phyloP scores from a whole-genome alignment of 2,888 invertebrate genomes.

The Andrena praecox region DNA sequence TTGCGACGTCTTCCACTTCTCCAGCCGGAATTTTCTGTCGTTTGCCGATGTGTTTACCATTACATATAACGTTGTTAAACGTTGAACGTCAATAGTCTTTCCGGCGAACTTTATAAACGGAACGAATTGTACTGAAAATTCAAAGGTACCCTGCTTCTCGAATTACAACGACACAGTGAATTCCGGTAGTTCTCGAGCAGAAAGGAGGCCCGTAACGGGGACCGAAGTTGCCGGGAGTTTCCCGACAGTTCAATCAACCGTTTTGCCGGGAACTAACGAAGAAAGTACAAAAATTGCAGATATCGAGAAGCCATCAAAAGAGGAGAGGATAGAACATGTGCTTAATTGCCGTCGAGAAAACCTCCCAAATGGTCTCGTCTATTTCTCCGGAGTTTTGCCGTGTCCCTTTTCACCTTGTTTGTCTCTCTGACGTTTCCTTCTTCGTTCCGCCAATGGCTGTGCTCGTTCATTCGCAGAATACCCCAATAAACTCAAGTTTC shows the following conservation, averaged over 20 bases:
- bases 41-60: background rate
- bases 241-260: background rate
- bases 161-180: slow-evolving; percentile 2
- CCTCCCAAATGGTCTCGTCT: slow-evolving; percentile 32
- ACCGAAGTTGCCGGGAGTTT: background rate
- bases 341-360: slow-evolving; percentile 57
- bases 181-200: background rate
- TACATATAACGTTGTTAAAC: background rate
- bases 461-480: slow-evolving; percentile 29
- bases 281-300: slow-evolving; percentile 12
- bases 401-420: slow-evolving; percentile 34
- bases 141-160: background rate
- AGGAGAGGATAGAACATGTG: slow-evolving; percentile 18
- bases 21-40: background rate
- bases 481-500: slow-evolving; percentile 22
- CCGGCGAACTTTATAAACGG: background rate
- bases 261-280: background rate
- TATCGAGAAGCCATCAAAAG: slow-evolving; percentile 7
- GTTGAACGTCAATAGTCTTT: background rate
- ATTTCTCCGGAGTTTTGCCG: slow-evolving; percentile 13
- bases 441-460: background rate
- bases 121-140: background rate
- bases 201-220: background rate
- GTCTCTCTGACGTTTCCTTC: slow-evolving; percentile 52
- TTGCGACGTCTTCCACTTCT: background rate